Evolutionary conservation across 2,888 invertebrate species (phyloP).

Genomic region (Ormyrus pomaceus): DNA sequence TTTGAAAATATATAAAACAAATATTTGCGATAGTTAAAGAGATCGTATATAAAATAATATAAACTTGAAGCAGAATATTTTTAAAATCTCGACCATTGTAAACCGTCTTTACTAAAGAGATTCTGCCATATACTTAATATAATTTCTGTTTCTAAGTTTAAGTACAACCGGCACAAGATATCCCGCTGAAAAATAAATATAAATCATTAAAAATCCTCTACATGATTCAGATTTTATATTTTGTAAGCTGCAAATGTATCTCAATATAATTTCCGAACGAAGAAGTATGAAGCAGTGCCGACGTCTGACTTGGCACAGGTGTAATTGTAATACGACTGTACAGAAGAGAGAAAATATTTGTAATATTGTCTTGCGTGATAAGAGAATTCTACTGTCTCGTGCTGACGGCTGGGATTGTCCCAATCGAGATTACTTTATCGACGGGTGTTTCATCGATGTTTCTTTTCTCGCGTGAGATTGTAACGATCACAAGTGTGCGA

Average conservation of each 20-base stretch:
- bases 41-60: too few species aligned
- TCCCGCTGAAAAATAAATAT: not conserved
- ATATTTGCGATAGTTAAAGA: too few species aligned
- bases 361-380: conserved; percentile 49
- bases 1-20: not conserved
- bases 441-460: conserved; percentile 30
- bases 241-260: not conserved
- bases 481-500: not conserved
- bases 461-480: conserved; percentile 2
- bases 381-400: conserved; percentile 37
- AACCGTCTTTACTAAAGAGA: not conserved
- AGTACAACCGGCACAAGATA: not conserved
- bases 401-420: conserved; percentile 39
- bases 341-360: conserved; percentile 49
- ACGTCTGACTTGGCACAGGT: not conserved
- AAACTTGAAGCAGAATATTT: not conserved
- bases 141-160: conserved; percentile 25
- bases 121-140: conserved; percentile 32
- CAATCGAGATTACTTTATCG: conserved; percentile 19
- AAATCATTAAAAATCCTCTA: not conserved
- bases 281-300: not conserved
- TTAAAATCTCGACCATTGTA: not conserved
- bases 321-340: conserved; percentile 45
- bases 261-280: conserved; percentile 3
- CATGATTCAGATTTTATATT: conserved; percentile 4